Conservation (phyloP, 2,113 vertebrate genomes). For the Entelurus aequoreus region DNA sequence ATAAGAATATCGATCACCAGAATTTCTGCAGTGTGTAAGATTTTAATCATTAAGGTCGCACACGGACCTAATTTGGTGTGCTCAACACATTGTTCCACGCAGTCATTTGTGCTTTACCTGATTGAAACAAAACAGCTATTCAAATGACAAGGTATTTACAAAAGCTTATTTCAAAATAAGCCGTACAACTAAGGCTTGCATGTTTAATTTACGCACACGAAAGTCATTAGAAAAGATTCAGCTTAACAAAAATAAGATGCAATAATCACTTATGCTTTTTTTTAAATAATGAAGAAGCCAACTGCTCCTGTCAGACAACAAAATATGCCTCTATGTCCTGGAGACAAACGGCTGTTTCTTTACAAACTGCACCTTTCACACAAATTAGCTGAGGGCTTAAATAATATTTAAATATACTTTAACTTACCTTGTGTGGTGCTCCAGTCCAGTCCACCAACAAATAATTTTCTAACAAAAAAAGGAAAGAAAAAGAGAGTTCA, state of each 20-base stretch:
- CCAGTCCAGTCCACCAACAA: conserved; percentile 98
- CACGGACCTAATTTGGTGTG: neutral
- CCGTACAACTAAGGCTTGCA: neutral
- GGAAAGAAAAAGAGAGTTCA: neutral
- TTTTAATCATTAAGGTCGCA: neutral
- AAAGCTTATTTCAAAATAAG: neutral
- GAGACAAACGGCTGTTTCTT: neutral
- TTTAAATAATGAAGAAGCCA: neutral
- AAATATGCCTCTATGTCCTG: neutral
- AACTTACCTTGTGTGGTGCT: conserved; percentile 95
- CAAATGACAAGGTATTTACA: neutral
- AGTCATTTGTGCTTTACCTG: neutral
- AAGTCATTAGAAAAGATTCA: neutral
- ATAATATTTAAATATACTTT: neutral
- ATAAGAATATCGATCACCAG: neutral
- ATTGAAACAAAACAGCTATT: neutral
- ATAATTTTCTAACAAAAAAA: conserved; percentile 87
- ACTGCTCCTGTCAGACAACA: neutral
- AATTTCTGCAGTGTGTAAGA: neutral
- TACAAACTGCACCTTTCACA: neutral
- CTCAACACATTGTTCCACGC: neutral
- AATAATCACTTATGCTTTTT: neutral
- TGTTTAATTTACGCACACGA: neutral
- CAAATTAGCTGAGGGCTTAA: neutral
- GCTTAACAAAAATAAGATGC: neutral